Evolutionary conservation across 2,113 vertebrate species (phyloP), one percentile per base, ranked within the genome.

Genomic region (Cyphomyrus plagiostoma): DNA sequence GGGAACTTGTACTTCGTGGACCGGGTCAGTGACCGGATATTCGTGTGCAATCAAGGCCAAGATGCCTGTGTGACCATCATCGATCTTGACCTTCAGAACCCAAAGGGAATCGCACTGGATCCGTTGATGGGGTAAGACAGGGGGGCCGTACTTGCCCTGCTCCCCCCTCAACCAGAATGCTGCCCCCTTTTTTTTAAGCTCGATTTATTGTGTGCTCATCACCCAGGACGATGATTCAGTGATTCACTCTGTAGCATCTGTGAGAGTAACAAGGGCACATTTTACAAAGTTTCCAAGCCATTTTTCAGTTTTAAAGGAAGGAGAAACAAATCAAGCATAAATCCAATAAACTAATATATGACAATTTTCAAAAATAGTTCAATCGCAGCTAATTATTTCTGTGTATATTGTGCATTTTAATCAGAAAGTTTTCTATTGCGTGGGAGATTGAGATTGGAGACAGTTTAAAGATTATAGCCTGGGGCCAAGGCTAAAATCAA

Each of bases 1-100:
- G 97, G 97, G 15, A 99, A 99, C 94, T 94, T 97, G 58, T 99
- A 99, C 93, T 99, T 99, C 90, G 95, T 98, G 92, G 97, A 99
- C 93, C 95, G 96, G 0, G 88, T 96, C 91, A 96, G 94, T 11
- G 96, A 97, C 94, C 96, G 96, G 91, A 98, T 99, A 95, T 99
- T 98, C 30, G 97, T 96, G 0, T 99, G 98, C 90, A 95, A 95
- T 94, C 95, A 89, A 15, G 94, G 94, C 0, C 97, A 97, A 10
- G 96, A 96, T 1, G 96, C 97, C 1, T 99, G 98, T 90, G 94
- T 99, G 45, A 98, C 97, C 1, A 93, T 99, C 92, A 93, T 99
- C 46, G 97, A 99, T 70, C 95, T 98, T 77, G 98, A 99, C 91
- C 96, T 99, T 4, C 94, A 90, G 45, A 99, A 99, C 92, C 98